Base-by-base conservation (phyloP, 2,113 vertebrate genomes). In the Trichomycterus rosablanca region DNA sequence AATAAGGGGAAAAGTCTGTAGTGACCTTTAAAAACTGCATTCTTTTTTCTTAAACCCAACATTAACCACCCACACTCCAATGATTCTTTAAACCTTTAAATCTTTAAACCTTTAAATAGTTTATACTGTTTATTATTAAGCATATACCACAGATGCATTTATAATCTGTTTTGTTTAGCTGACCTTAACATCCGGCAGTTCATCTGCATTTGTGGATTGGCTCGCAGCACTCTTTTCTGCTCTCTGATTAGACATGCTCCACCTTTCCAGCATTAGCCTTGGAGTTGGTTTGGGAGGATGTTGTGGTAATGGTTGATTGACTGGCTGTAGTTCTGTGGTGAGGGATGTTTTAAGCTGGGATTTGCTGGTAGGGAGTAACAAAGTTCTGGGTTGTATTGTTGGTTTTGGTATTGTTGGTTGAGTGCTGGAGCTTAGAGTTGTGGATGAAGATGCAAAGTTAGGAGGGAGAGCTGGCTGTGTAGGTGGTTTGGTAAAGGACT, bases 401-500 rank as follows among this genome's bases (percentile, higher is more conserved):
- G 60, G 50, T 60, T 54, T 60, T 18, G 24, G 39, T 20, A 14
- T 23, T 43, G 48, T 7, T 24, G 52, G 48, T 5, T 24, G 52
- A n/a, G 23, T 15, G 15, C 51, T 18, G 10, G 49, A 15, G 20
- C 43, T 8, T n/a, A 19, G 42, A 35, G 59, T 6, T 22, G 56
- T 15, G 34, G 53, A 28, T 46, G 44, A 39, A n/a, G 52, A 28
- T 40, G 34, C 6, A 46, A 40, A 26, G 26, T 45, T 45, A n/a
- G 14, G 3, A 11, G 32, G 23, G 28, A 42, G 2, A 19, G 53
- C 2, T 22, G 23, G n/a, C 10, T 63, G 51, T 14, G 58, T 23
- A 5, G 45, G 4, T 18, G 30, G 32, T 75, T 59, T 83, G 65
- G 56, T 32, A 1, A 77, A 80, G 32, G 81, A 76, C 16, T 86